Evolutionary conservation across 2,888 invertebrate genomes (phyloP).

Genomic region (Trichogramma evanescens): DNA sequence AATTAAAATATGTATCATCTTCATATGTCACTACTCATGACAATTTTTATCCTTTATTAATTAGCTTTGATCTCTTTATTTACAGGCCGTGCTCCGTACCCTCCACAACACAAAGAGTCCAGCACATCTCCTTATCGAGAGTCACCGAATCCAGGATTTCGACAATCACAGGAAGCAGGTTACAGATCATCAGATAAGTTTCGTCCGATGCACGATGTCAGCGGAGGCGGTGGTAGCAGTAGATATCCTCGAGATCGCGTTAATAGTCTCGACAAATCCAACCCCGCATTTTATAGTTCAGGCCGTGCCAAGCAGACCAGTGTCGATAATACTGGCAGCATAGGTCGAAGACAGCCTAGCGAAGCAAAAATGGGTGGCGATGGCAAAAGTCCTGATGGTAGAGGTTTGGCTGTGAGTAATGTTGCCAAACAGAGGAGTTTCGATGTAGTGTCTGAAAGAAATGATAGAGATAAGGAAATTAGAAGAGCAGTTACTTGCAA

Average conservation of each 20-base stretch:
- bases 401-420: constrained; percentile 35
- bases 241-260: constrained; percentile 42
- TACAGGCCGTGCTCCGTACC: constrained; percentile 27
- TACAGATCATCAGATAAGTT: constrained; percentile 43
- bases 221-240: constrained; percentile 16
- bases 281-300: constrained; percentile 37
- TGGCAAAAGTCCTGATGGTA: constrained; percentile 21
- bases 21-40: too few species aligned
- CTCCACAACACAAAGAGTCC: constrained; percentile 27
- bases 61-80: too few species aligned
- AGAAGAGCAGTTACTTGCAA: constrained; percentile 48
- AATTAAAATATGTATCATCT: too few species aligned
- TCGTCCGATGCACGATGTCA: constrained; percentile 34
- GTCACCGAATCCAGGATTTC: constrained; percentile 38
- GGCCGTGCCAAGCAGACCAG: constrained; percentile 34
- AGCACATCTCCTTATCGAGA: constrained; percentile 44
- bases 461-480: constrained; percentile 33
- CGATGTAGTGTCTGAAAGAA: constrained; percentile 44
- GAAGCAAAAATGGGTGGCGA: constrained; percentile 25
- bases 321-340: constrained; percentile 34
- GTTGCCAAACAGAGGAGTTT: constrained; percentile 50
- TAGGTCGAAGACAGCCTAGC: constrained; percentile 34
- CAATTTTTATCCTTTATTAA: too few species aligned
- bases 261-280: constrained; percentile 43
- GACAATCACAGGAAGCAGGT: constrained; percentile 38